phyloP scores from a whole-genome alignment of 2,888 invertebrate species.

The Trachelus stipa region DNA sequence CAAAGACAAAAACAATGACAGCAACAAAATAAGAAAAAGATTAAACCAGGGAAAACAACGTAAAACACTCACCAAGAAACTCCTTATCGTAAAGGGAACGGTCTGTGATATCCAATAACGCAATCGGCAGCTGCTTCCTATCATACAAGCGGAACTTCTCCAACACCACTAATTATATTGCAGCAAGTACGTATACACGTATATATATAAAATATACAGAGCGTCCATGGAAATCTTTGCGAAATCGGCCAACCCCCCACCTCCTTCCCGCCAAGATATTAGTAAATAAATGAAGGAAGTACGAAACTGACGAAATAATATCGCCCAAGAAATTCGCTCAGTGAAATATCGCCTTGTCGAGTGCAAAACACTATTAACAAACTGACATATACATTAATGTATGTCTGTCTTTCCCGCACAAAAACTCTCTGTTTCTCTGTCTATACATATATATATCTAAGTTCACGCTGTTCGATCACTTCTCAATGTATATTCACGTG shows the following conservation, averaged over 20 bases:
- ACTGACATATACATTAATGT: not conserved
- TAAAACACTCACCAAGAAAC: not conserved
- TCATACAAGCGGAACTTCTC: not conserved
- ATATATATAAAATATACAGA: not conserved
- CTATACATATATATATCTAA: not conserved
- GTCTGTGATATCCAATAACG: conserved; percentile 22
- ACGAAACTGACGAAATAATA: not conserved
- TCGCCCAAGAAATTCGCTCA: not conserved
- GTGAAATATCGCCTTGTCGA: not conserved
- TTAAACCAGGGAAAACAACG: not conserved
- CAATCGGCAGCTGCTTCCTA: conserved; percentile 8
- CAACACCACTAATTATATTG: conserved; percentile 2
- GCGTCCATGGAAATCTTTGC: not conserved
- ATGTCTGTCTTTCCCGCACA: not conserved
- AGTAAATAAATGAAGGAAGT: not conserved
- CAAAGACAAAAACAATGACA: not conserved
- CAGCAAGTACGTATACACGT: not conserved
- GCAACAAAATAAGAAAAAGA: not conserved
- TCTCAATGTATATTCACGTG: not conserved
- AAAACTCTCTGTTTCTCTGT: not conserved
- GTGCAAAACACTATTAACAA: not conserved
- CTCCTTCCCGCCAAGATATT: not conserved
- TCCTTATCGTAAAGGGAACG: conserved; percentile 18
- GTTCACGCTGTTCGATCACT: not conserved
- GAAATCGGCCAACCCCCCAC: not conserved